A percentile compares a stretch with the other conserved stretches of the same genome.
These are phyloP conservation scores for Drosophila hydei DNA, from an alignment of 1,140 invertebrate species.

Conservation along the genomic window DNA sequence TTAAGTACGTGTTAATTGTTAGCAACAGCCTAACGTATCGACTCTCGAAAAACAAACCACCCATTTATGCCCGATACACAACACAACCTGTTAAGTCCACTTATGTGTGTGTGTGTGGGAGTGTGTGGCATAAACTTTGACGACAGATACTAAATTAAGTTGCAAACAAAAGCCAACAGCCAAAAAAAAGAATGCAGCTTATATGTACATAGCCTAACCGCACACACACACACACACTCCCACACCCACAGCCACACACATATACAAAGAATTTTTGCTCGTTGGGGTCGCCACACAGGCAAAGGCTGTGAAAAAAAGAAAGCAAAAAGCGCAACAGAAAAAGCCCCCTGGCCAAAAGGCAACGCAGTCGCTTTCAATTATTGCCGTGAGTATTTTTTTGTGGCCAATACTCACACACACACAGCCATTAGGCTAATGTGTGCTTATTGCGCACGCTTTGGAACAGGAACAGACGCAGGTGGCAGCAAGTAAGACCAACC, in stretches of 20 bases:
- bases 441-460: conserved; percentile 81
- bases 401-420: conserved; percentile 55
- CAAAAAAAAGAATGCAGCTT: conserved; percentile 42
- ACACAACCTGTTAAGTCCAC: background rate
- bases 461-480: conserved; percentile 55
- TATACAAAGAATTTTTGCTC: conserved; percentile 17
- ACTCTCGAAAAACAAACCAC: background rate
- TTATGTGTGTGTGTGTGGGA: background rate
- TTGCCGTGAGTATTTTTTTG: conserved; percentile 53
- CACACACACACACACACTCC: conserved; percentile 29
- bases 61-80: background rate
- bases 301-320: conserved; percentile 1
- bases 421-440: conserved; percentile 78
- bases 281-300: conserved; percentile 8
- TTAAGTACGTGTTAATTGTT: conserved; percentile 25
- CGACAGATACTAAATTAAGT: conserved; percentile 80
- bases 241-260: conserved; percentile 33
- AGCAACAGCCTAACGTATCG: conserved; percentile 4
- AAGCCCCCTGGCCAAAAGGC: conserved; percentile 35
- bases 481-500: conserved; percentile 36
- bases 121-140: conserved; percentile 60
- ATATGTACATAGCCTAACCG: conserved; percentile 28
- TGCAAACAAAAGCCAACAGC: conserved; percentile 63
- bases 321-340: conserved; percentile 48
- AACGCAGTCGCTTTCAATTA: conserved; percentile 58